Evolutionary conservation across 2,888 invertebrate species (phyloP).

Genomic region (Temnothorax unifasciatus): DNA sequence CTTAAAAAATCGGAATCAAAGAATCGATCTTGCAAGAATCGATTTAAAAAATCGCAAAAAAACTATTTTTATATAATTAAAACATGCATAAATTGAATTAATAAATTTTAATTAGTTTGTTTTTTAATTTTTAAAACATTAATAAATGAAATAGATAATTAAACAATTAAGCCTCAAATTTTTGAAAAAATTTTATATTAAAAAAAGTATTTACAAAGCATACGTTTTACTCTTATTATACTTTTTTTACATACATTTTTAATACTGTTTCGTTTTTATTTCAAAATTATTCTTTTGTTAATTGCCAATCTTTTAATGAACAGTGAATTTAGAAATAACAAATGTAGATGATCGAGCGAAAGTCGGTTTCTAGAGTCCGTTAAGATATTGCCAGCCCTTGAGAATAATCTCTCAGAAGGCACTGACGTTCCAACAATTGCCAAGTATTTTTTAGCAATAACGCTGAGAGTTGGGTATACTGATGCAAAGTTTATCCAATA

Average conservation of each 20-base stretch:
- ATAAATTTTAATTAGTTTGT: neutral
- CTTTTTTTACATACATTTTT: too few species aligned
- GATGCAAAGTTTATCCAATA: slow-evolving; percentile 21
- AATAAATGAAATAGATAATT: neutral
- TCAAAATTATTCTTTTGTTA: neutral
- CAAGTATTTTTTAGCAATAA: slow-evolving; percentile 41
- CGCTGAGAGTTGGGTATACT: slow-evolving; percentile 35
- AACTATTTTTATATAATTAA: neutral
- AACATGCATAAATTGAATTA: neutral
- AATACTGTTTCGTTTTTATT: neutral
- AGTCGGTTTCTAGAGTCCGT: slow-evolving; percentile 28
- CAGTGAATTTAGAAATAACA: slow-evolving; percentile 44
- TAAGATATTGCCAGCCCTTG: slow-evolving; percentile 34
- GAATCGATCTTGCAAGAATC: slow-evolving; percentile 41
- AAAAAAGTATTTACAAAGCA: too few species aligned
- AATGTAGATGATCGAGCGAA: slow-evolving; percentile 24
- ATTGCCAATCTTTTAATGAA: slow-evolving; percentile 47
- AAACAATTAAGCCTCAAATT: too few species aligned
- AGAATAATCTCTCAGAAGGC: slow-evolving; percentile 34
- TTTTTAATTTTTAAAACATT: slow-evolving; percentile 8
- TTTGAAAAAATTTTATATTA: too few species aligned
- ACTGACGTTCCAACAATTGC: slow-evolving; percentile 39
- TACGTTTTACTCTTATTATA: too few species aligned
- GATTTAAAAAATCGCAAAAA: slow-evolving; percentile 29
- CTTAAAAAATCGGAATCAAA: slow-evolving; percentile 24